Evolutionary conservation across 2,888 invertebrate species (phyloP).

Genomic region (Brachycybe producta): DNA sequence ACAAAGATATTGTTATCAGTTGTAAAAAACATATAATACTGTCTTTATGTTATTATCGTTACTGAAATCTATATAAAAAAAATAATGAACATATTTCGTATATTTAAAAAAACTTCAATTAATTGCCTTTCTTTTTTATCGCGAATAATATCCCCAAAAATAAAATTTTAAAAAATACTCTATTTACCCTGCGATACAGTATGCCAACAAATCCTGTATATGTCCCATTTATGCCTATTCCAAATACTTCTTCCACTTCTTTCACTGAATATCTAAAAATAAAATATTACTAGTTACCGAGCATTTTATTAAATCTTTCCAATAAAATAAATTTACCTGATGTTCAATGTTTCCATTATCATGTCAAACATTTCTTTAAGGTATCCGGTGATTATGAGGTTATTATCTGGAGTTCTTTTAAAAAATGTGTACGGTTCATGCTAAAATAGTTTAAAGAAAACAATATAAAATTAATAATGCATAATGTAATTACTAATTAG

Average conservation of each 20-base stretch:
- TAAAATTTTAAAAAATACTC: too few relatives aligned
- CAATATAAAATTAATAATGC: not conserved
- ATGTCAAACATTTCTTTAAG: constrained; percentile 11
- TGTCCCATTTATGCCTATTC: constrained; percentile 11
- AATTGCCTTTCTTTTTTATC: too few relatives aligned
- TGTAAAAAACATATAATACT: too few relatives aligned
- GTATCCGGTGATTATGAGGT: constrained; percentile 2
- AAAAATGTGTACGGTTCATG: constrained; percentile 13
- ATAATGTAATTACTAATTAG: not conserved
- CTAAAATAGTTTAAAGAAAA: too few relatives aligned
- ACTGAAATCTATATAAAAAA: too few relatives aligned
- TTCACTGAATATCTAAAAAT: constrained; percentile 7
- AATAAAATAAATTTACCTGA: not conserved
- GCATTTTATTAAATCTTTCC: not conserved
- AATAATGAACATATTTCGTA: too few relatives aligned
- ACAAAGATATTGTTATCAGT: constrained; percentile 5
- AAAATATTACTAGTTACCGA: not conserved
- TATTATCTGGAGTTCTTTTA: not conserved
- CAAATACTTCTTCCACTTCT: constrained; percentile 12
- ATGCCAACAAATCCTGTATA: constrained; percentile 11
- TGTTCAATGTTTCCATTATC: constrained; percentile 10
- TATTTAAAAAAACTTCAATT: too few relatives aligned
- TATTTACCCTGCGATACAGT: constrained; percentile 9
- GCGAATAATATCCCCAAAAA: too few relatives aligned
- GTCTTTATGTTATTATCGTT: too few relatives aligned